A percentile compares a stretch with the other conserved stretches of the same genome.
These are phyloP conservation scores for Bombus pascuorum DNA, from an alignment of 1,140 invertebrate genomes.

Conservation along the genomic window DNA sequence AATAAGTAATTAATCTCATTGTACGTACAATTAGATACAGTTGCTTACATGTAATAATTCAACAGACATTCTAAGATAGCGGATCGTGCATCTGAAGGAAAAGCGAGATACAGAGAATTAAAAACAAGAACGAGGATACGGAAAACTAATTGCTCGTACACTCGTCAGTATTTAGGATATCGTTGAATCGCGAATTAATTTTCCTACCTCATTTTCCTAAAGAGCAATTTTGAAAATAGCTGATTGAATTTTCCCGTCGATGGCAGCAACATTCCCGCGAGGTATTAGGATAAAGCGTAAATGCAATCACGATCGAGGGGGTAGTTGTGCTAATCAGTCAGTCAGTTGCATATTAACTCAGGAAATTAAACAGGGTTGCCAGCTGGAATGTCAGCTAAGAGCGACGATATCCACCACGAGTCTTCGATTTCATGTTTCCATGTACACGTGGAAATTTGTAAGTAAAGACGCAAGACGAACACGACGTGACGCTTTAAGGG, in stretches of 20 bases:
- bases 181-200: too few relatives aligned
- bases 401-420: background rate
- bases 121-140: too few relatives aligned
- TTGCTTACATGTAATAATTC: background rate
- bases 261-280: constrained; percentile 15
- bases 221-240: constrained; percentile 39
- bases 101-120: background rate
- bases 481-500: background rate
- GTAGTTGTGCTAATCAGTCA: constrained; percentile 36
- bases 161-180: too few relatives aligned
- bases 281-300: constrained; percentile 11
- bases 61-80: background rate
- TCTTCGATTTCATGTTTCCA: constrained; percentile 3
- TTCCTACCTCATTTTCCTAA: background rate
- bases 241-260: constrained; percentile 41
- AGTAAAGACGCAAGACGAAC: constrained; percentile 26
- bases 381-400: constrained; percentile 33
- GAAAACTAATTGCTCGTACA: too few relatives aligned
- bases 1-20: background rate
- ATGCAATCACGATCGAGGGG: constrained; percentile 55
- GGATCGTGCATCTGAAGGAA: too few relatives aligned
- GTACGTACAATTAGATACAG: background rate
- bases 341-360: constrained; percentile 54
- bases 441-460: constrained; percentile 6
- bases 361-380: constrained; percentile 68